Evolutionary conservation across 2,797 vertebrate genomes (phyloP).

Genomic region (Alouatta caraya): DNA sequence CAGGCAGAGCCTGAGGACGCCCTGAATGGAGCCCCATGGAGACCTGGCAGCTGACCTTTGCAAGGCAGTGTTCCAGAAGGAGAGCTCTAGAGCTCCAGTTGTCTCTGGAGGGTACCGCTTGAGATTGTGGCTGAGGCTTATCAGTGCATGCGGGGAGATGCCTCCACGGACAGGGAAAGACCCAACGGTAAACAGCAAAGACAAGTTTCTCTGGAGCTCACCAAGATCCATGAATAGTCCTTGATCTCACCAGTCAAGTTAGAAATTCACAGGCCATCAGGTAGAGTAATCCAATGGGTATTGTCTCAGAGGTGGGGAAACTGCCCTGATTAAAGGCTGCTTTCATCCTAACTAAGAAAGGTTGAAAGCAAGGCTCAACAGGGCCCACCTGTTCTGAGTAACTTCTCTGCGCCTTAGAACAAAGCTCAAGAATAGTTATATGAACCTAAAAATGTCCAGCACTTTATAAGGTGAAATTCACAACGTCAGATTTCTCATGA

Average conservation of each 20-base stretch:
- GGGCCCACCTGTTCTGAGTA: background rate
- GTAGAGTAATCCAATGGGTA: background rate
- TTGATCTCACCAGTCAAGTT: background rate
- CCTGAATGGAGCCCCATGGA: background rate
- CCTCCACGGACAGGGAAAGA: background rate
- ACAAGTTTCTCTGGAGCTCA: background rate
- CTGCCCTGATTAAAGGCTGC: background rate
- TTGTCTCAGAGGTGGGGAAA: background rate
- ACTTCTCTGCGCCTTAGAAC: background rate
- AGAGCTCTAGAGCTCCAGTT: background rate
- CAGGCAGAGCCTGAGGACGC: fast-evolving
- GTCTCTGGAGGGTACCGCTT: background rate
- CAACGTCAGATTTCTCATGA: background rate
- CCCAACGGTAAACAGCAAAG: background rate
- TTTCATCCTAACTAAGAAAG: background rate
- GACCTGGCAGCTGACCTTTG: too few species aligned
- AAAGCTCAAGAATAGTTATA: background rate
- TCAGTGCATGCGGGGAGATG: background rate
- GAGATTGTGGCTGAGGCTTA: background rate
- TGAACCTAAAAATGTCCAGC: background rate
- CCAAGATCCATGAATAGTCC: background rate
- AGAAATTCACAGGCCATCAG: background rate
- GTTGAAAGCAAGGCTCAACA: background rate
- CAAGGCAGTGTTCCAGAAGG: background rate
- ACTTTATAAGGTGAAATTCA: background rate